Evolutionary conservation across 2,888 invertebrate species (phyloP).

Genomic region (Athetis lepigone): DNA sequence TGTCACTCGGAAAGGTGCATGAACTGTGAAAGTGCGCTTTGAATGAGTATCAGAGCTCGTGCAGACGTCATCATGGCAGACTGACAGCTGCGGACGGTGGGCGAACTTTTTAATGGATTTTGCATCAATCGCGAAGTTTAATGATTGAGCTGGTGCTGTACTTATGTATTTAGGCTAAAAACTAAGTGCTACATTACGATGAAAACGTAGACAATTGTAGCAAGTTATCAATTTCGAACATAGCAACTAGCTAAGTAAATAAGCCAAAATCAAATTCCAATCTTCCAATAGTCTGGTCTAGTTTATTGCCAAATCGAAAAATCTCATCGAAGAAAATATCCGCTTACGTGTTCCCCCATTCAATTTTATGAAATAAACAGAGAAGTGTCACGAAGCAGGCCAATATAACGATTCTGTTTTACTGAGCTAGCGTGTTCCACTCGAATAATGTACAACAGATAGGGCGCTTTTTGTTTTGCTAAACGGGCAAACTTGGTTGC

Average conservation of each 20-base stretch:
- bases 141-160: background rate
- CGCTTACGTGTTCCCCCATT: conserved; percentile 23
- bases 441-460: conserved; percentile 60
- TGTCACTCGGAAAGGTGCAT: conserved; percentile 65
- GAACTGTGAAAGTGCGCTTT: conserved; percentile 63
- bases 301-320: conserved; percentile 8
- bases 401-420: conserved; percentile 61
- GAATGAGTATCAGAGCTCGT: conserved; percentile 60
- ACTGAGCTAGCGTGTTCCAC: conserved; percentile 66
- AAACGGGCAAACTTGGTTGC: conserved; percentile 68
- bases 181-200: background rate
- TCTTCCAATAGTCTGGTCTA: too few species aligned
- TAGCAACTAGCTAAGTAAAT: background rate
- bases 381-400: conserved; percentile 52
- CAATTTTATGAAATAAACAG: conserved; percentile 51
- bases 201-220: background rate
- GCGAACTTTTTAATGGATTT: conserved; percentile 10
- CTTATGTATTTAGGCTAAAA: background rate
- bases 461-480: conserved; percentile 64
- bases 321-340: conserved; percentile 1
- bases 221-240: background rate
- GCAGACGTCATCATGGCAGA: conserved; percentile 22
- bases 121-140: background rate
- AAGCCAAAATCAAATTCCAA: background rate
- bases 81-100: conserved; percentile 1